Conservation (phyloP, 2,797 vertebrate genomes). For the Falco berigora region DNA sequence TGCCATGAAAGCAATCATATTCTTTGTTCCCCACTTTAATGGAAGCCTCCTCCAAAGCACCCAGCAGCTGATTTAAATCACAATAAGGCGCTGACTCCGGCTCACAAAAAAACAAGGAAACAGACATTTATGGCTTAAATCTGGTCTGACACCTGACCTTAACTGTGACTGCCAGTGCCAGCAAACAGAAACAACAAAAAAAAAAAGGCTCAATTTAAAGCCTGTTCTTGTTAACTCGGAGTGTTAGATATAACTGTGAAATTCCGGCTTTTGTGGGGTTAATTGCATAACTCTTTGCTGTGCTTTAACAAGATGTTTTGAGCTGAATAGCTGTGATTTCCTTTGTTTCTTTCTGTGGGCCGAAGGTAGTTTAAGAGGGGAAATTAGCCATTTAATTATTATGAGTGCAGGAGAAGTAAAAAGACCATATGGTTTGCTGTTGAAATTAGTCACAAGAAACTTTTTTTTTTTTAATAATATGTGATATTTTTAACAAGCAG, state of each 20-base stretch:
- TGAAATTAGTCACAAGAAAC: conserved; percentile 76
- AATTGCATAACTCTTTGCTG: conserved; percentile 65
- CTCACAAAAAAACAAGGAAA: conserved; percentile 45
- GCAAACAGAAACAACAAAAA: conserved; percentile 34
- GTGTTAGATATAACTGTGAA: conserved; percentile 63
- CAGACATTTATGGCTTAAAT: conserved; percentile 56
- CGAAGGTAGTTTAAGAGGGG: conserved; percentile 49
- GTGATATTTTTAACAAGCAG: conserved; percentile 74
- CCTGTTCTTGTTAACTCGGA: conserved; percentile 1
- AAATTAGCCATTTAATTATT: conserved; percentile 72
- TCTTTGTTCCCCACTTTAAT: conserved; percentile 58
- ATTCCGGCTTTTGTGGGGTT: conserved; percentile 61
- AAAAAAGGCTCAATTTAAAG: conserved; percentile 11
- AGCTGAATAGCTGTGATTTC: conserved; percentile 65
- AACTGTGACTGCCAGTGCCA: conserved; percentile 25
- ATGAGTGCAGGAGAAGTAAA: conserved; percentile 70
- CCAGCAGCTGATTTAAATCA: conserved; percentile 59
- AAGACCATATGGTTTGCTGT: conserved; percentile 73
- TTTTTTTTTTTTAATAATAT: conserved; percentile 70
- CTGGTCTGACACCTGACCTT: conserved; percentile 47
- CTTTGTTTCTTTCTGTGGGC: conserved; percentile 71
- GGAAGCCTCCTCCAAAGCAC: conserved; percentile 24
- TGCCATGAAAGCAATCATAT: not conserved
- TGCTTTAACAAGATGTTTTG: conserved; percentile 63
- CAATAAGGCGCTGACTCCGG: conserved; percentile 26